phyloP scores from a whole-genome alignment of 2,797 vertebrate genomes.

The Poecilia picta region DNA sequence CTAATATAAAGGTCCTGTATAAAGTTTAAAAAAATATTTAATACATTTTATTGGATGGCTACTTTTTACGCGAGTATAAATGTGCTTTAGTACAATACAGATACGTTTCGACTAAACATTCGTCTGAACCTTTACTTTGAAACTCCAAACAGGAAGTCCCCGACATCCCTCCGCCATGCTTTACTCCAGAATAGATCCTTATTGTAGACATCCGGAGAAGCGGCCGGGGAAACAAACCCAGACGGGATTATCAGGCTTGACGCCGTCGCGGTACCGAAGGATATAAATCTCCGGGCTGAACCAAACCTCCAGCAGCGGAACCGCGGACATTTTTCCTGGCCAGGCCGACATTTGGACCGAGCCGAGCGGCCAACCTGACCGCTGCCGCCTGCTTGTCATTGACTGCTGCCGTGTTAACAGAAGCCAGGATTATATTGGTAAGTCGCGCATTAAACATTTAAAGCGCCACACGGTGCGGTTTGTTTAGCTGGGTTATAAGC shows the following conservation, averaged over 20 bases:
- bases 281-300: background rate
- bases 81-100: background rate
- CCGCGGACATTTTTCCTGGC: background rate
- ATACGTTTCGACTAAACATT: background rate
- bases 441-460: background rate
- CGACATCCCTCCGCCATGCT: accelerated
- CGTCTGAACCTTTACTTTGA: conserved; percentile 41
- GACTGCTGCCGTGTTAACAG: background rate
- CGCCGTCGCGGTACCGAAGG: conserved; percentile 2
- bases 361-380: background rate
- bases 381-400: background rate
- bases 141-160: background rate
- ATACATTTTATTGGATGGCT: background rate
- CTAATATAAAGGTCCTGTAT: background rate
- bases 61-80: background rate
- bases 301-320: background rate
- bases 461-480: background rate
- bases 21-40: too few species aligned
- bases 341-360: background rate
- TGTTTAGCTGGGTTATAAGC: background rate
- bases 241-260: conserved; percentile 48
- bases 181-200: conserved; percentile 17
- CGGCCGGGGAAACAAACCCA: conserved; percentile 27
- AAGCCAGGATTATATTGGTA: background rate
- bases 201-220: conserved; percentile 25